A percentile compares a stretch with the other conserved stretches of the same genome.
phyloP scores from a whole-genome alignment of 1,140 invertebrate genomes.

The Trichonephila inaurata region DNA sequence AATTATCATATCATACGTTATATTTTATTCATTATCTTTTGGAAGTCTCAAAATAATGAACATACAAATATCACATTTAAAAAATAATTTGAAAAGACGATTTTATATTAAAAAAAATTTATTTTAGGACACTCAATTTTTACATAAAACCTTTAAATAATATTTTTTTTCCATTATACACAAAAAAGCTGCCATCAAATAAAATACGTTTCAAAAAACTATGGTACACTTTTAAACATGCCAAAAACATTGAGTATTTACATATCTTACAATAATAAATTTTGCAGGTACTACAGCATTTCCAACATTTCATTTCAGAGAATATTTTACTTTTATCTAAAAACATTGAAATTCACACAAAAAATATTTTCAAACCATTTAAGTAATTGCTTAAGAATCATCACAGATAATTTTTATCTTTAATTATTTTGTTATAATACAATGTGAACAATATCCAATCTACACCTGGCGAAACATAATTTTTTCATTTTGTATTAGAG shows the following conservation, averaged over 20 bases:
- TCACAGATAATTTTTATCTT: no score
- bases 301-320: not conserved
- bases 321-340: not conserved
- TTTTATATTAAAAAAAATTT: slow-evolving; percentile 10
- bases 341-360: not conserved
- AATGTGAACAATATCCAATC: no score
- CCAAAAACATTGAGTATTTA: slow-evolving; percentile 35
- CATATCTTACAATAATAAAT: slow-evolving; percentile 19
- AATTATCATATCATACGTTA: no score
- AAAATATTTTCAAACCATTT: not conserved
- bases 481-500: no score
- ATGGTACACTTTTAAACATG: slow-evolving; percentile 18
- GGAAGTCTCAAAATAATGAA: no score
- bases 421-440: no score
- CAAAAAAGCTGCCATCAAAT: slow-evolving; percentile 48
- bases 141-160: slow-evolving; percentile 56
- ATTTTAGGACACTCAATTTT: slow-evolving; percentile 36
- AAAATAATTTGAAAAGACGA: not conserved
- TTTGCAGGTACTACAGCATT: not conserved
- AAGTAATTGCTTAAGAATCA: not conserved
- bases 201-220: slow-evolving; percentile 28
- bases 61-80: no score
- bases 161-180: slow-evolving; percentile 18
- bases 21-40: no score
- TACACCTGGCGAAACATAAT: no score